Base-by-base conservation (phyloP, 2,888 invertebrate genomes). In the Lepidochitona cinerea region DNA sequence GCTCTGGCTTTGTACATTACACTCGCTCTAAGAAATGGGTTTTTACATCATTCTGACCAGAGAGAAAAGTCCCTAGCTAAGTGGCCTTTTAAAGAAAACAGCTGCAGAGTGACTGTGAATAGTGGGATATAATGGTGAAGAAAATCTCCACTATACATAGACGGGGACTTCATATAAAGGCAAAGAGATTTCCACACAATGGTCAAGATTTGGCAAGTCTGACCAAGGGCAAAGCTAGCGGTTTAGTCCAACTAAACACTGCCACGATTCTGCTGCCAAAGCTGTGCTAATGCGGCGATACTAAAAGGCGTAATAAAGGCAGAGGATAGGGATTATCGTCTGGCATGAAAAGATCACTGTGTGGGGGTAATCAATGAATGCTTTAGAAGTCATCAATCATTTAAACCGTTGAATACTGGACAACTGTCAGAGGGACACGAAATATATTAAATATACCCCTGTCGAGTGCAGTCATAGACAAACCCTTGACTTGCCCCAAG, bases 41-140 rank as follows among this genome's bases (percentile, higher is more conserved):
- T 59, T 59, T 59, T 59, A 32, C 59, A 59, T 59, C 59, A 59
- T 59, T 59, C 29, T 59, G 23, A 18, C 18, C n/a, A n/a, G 49
- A 49, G 49, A 49, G 49, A 32, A 14, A 23, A 59, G 29, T 23
- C 29, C 59, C 59, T 29, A 29, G 26, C 32, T 59, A 59, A 59
- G 59, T 59, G 59, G 59, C 32, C 59, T 59, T 59, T 59, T 59
- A 59, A 32, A 59, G 59, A 59, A 59, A 59, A 59, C 59, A 59
- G 59, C 59, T 59, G 59, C 59, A 59, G 59, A 59, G 59, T 23
- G 14, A 29, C 59, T 59, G 29, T 59, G 29, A 59, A 59, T n/a
- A n/a, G n/a, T 59, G 59, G 32, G 32, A 29, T 2, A 59, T 59
- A 59, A 59, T 59, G 59, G 59, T n/a, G n/a, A n/a, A n/a, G n/a